These are phyloP conservation scores for Trichogramma pretiosum DNA, from an alignment of 1,140 invertebrate species.

Conservation along the genomic window DNA sequence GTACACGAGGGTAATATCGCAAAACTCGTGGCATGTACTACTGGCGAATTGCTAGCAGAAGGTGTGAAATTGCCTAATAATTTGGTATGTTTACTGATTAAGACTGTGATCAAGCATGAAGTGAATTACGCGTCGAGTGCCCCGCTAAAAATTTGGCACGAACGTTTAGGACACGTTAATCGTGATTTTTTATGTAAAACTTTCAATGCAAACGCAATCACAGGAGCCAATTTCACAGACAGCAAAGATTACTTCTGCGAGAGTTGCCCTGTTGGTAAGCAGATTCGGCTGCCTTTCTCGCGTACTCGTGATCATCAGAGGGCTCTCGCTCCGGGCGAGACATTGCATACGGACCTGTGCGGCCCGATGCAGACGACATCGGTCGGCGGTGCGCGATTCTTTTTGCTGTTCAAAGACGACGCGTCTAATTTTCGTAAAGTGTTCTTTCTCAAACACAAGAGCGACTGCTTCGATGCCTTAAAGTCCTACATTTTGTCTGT, in stretches of 20 bases:
- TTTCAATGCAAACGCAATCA: conserved; percentile 15
- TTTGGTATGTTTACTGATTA: conserved; percentile 11
- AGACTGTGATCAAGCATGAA: conserved; percentile 9
- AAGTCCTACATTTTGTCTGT: conserved; percentile 19
- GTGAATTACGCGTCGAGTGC: conserved; percentile 6
- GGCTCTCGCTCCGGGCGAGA: conserved; percentile 5
- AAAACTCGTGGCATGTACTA: conserved; percentile 13
- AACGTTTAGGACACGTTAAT: conserved; percentile 24
- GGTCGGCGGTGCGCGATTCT: conserved; percentile 24
- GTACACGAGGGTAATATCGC: conserved; percentile 12
- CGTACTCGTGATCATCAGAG: conserved; percentile 5
- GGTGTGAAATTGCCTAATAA: conserved; percentile 11
- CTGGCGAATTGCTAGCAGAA: conserved; percentile 1
- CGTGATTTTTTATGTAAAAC: conserved; percentile 19
- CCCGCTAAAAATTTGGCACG: too few species aligned
- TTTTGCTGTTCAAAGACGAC: conserved; percentile 30
- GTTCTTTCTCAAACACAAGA: conserved; percentile 31
- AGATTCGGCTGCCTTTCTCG: conserved; percentile 11
- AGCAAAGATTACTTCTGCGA: conserved; percentile 18
- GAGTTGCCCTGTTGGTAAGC: conserved; percentile 19
- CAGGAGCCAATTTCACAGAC: background rate
- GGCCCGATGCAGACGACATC: conserved; percentile 29
- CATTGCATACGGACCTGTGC: conserved; percentile 28
- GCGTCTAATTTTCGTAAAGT: conserved; percentile 21
- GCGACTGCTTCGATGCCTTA: conserved; percentile 17